These are phyloP conservation scores for Temnothorax longispinosus DNA, from an alignment of 1,140 invertebrate species.

Conservation along the genomic window DNA sequence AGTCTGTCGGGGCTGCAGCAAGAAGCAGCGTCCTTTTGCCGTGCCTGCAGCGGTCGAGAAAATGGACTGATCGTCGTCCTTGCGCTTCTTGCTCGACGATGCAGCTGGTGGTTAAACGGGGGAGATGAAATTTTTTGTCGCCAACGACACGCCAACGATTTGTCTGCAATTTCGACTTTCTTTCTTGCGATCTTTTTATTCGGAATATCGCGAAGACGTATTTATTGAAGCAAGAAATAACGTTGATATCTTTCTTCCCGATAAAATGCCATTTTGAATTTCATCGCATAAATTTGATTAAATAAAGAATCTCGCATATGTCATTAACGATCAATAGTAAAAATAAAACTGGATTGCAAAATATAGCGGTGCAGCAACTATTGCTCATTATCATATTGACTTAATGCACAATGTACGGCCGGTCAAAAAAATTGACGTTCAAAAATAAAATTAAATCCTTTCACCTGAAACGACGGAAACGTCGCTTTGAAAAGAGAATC, in stretches of 20 bases:
- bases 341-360: background rate
- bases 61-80: constrained; percentile 46
- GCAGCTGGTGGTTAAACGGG: constrained; percentile 47
- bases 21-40: constrained; percentile 44
- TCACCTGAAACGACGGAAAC: constrained; percentile 28
- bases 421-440: background rate
- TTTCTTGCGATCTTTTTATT: constrained; percentile 9
- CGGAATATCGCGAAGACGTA: background rate
- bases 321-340: background rate
- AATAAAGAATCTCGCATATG: background rate
- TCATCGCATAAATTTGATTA: no score
- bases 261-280: background rate
- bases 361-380: background rate
- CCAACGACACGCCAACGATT: constrained; percentile 20
- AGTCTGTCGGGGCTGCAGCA: constrained; percentile 46
- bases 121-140: constrained; percentile 44
- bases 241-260: background rate
- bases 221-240: constrained; percentile 10
- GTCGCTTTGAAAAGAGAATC: background rate
- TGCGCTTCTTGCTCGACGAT: constrained; percentile 35
- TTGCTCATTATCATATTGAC: background rate
- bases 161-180: constrained; percentile 30
- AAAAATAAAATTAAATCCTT: constrained; percentile 39
- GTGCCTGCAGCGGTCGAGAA: constrained; percentile 14
- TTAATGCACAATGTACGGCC: background rate